These are phyloP conservation scores for Rallus limicola DNA, from an alignment of 2,113 vertebrate species.

Conservation along the genomic window DNA sequence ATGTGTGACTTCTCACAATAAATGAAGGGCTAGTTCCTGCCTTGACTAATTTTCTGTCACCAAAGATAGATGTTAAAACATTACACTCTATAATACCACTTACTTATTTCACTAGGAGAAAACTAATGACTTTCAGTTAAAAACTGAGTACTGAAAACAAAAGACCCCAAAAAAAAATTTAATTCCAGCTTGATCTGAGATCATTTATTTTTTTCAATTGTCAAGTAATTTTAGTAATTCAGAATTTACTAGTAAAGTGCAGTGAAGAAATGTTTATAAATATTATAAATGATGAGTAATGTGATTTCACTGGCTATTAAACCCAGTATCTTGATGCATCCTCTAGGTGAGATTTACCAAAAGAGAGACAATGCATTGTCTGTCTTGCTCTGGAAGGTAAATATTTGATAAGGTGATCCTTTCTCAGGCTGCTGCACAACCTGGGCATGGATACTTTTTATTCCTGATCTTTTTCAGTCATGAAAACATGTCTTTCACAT, in stretches of 20 bases:
- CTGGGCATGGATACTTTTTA: background rate
- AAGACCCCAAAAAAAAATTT: background rate
- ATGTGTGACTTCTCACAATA: background rate
- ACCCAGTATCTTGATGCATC: background rate
- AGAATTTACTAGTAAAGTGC: background rate
- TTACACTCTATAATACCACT: background rate
- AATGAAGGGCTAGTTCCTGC: background rate
- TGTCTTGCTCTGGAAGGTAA: background rate
- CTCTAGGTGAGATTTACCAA: background rate
- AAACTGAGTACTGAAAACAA: background rate
- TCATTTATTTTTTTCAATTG: background rate
- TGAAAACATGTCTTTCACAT: background rate
- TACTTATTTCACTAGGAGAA: background rate
- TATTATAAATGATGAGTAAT: background rate
- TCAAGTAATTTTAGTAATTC: background rate
- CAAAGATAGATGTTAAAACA: background rate
- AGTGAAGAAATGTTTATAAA: background rate
- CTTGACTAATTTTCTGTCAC: background rate
- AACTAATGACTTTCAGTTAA: background rate
- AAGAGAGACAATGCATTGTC: background rate
- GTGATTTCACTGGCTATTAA: background rate
- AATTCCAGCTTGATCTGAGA: background rate
- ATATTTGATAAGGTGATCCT: background rate
- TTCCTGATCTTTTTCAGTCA: background rate
- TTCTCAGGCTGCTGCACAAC: background rate